phyloP scores from a whole-genome alignment of 2,888 invertebrate genomes.

The Seira musarum region DNA sequence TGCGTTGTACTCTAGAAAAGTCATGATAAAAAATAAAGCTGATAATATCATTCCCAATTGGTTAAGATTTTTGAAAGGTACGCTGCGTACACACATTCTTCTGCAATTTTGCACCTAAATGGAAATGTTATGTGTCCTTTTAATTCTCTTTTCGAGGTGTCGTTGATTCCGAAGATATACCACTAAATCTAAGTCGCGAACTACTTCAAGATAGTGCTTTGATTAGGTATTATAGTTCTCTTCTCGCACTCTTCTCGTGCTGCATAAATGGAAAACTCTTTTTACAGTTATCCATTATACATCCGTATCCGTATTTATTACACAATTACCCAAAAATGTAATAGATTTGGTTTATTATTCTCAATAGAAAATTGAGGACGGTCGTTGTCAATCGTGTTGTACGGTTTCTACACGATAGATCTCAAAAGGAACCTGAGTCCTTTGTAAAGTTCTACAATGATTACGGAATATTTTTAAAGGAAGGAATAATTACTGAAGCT shows the following conservation, averaged over 20 bases:
- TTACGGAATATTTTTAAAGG: constrained; percentile 94
- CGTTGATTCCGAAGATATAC: constrained; percentile 99
- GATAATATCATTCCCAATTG: constrained; percentile 94
- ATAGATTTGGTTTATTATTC: no score
- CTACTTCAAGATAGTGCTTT: constrained; percentile 93
- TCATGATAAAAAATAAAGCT: constrained; percentile 92
- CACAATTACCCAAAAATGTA: no score
- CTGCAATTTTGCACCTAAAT: no score
- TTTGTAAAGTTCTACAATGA: constrained; percentile 92
- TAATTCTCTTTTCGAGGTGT: constrained; percentile 80
- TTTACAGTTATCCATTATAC: neutral
- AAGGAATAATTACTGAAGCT: constrained; percentile 91
- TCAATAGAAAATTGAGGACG: constrained; percentile 82
- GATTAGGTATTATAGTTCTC: no score
- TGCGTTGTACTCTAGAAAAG: constrained; percentile 91
- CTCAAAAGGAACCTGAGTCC: constrained; percentile 86
- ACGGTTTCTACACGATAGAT: constrained; percentile 87
- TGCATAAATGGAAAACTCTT: neutral
- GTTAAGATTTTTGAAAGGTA: constrained; percentile 94
- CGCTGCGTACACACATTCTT: neutral
- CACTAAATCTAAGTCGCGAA: constrained; percentile 96
- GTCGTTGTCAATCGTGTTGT: constrained; percentile 88
- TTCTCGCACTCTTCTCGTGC: constrained; percentile 63
- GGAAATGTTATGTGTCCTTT: neutral
- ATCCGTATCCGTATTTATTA: neutral